Conservation (phyloP, 2,113 vertebrate species). For the Tricholaema leucomelas region DNA sequence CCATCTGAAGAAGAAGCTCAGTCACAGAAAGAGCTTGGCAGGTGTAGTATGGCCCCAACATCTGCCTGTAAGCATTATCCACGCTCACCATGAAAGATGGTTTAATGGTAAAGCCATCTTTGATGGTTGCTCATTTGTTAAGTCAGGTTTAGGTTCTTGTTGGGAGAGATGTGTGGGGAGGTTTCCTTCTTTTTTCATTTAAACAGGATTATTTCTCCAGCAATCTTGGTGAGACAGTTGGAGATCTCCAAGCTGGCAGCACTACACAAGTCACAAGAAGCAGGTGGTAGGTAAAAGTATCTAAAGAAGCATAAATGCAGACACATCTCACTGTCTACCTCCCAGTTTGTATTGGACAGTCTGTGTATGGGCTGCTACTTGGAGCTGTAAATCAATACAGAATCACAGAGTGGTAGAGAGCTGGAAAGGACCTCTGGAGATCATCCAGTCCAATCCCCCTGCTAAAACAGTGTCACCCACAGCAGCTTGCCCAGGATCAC, state of each 20-base stretch:
- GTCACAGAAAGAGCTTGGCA: not conserved
- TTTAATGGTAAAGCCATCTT: not conserved
- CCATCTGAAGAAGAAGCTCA: not conserved
- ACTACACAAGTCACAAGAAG: not conserved
- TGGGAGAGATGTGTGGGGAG: too few species aligned
- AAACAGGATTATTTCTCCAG: not conserved
- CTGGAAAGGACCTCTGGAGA: too few species aligned
- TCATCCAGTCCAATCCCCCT: too few species aligned
- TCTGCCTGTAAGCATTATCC: not conserved
- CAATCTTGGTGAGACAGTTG: not conserved
- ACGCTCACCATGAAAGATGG: not conserved
- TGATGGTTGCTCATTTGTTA: not conserved
- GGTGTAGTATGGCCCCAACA: not conserved
- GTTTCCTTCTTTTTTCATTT: not conserved
- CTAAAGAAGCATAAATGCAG: not conserved
- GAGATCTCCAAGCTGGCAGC: not conserved
- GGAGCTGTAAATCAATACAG: not conserved
- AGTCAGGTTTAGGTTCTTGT: not conserved
- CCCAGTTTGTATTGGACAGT: not conserved
- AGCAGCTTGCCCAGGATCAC: too few species aligned
- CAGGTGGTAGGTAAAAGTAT: not conserved
- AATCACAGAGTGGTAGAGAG: too few species aligned
- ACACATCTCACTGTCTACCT: not conserved
- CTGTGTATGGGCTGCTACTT: not conserved
- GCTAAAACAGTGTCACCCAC: too few species aligned